Evolutionary conservation across 2,888 invertebrate species (phyloP), one percentile per base, ranked within the genome.

Genomic region (Chrysomela aeneicollis): DNA sequence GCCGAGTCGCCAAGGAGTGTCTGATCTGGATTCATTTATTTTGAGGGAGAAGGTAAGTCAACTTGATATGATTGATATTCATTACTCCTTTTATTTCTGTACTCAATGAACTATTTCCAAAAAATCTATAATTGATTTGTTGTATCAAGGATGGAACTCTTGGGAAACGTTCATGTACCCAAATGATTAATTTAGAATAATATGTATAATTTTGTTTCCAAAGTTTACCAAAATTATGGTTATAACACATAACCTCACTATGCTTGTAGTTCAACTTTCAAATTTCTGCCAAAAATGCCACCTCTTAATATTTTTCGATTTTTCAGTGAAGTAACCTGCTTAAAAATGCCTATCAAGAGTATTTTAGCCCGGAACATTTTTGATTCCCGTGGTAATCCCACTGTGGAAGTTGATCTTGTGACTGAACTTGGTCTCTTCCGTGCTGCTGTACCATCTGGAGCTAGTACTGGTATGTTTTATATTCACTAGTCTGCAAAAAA

Each of bases 351-450:
- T 66, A 94, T 98, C 84, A 90, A 92, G 84, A 92, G 93, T 71
- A 91, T 98, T 80, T 90, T 92, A 81, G 98, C 98, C 73, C 94
- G 98, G 83, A 95, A 96, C 85, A 98, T 99, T 84, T 99, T 95
- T 84, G 99, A 99, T 87, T 98, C 98, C 64, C 93, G 98, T 83
- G 99, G 99, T 70, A 98, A 99, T 82, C 99, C 99, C 73, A 99
- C 99, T 49, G 97, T 99, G 59, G 99, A 99, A 86, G 99, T 99
- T 74, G 91, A 91, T 79, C 82, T 91, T 76, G 87, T 89, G 1
- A 91, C 91, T 21, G 96, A 92, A 74, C 89, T 91, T 78, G 96
- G 93, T 51, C 84, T 93, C 4, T 94, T 92, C 86, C 89, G 97
- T 66, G 95, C 97, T 63, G 98, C 98, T 61, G 99, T 99, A 4